A percentile compares a stretch with the other conserved stretches of the same genome.
Conservation (phyloP, 1,140 invertebrate species). For the Drosophila rhopaloa region DNA sequence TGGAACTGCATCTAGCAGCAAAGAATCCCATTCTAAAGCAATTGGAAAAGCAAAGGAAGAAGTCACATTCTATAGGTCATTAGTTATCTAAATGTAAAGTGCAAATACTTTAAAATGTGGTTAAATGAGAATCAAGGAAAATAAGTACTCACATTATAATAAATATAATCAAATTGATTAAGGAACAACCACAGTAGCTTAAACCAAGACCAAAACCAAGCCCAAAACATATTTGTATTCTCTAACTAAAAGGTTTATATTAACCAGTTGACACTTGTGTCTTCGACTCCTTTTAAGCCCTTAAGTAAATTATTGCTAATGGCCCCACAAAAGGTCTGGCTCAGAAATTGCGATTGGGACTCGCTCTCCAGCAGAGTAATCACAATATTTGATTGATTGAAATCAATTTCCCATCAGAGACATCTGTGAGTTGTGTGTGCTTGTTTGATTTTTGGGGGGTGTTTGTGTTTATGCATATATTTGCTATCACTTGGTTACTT, state of each 20-base stretch:
- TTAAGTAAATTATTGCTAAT: conserved; percentile 81
- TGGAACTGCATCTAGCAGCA: conserved; percentile 14
- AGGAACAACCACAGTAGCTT: too few species aligned
- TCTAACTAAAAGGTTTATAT: conserved; percentile 15
- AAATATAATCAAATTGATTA: too few species aligned
- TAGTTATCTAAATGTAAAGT: neutral
- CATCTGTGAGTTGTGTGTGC: conserved; percentile 32
- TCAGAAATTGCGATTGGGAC: conserved; percentile 4
- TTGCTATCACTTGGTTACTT: conserved; percentile 65
- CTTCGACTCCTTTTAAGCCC: conserved; percentile 68
- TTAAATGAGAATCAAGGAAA: neutral
- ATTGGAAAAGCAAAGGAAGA: neutral
- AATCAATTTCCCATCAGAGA: conserved; percentile 81
- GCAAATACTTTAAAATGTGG: neutral
- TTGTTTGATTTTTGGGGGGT: conserved; percentile 14
- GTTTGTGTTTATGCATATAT: conserved; percentile 55
- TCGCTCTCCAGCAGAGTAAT: conserved; percentile 72
- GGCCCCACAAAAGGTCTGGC: conserved; percentile 53
- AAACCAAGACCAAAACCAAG: neutral
- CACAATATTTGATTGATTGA: conserved; percentile 83
- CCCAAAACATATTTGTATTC: neutral
- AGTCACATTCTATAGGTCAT: conserved; percentile 3
- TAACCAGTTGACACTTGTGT: conserved; percentile 46
- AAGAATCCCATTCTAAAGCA: conserved; percentile 15
- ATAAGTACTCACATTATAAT: too few species aligned